Percentiles rank a stretch among this genome's conserved stretches.
Evolutionary conservation across 2,888 invertebrate species (phyloP).

Genomic region (Cryptosula pallasiana): DNA sequence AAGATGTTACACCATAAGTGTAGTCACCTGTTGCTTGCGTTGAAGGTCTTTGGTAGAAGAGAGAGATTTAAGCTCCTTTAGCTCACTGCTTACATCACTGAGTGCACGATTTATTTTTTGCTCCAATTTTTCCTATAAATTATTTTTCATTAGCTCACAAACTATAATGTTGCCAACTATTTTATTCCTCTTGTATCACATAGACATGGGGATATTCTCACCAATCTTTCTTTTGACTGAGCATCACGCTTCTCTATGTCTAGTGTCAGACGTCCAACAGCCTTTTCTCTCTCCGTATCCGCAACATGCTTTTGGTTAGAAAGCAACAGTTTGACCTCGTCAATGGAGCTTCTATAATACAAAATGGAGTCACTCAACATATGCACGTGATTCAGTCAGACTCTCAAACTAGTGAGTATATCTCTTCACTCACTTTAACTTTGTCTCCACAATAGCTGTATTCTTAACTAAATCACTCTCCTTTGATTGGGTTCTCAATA

Average conservation of each 20-base stretch:
- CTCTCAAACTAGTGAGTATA: no score
- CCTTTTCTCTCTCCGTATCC: constrained; percentile 16
- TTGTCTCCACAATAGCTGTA: not conserved
- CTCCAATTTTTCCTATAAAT: constrained; percentile 39
- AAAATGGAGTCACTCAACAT: no score
- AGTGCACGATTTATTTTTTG: constrained; percentile 37
- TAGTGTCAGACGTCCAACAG: not conserved
- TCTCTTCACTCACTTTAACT: not conserved
- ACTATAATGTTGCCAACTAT: no score
- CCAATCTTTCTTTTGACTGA: not conserved
- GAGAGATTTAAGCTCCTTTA: constrained; percentile 38
- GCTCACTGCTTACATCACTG: constrained; percentile 33
- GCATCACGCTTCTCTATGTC: not conserved
- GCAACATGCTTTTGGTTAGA: not conserved
- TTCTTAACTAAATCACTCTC: constrained; percentile 15
- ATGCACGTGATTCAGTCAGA: no score
- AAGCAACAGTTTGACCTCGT: not conserved
- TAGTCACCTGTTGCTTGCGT: constrained; percentile 24
- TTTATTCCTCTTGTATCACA: no score
- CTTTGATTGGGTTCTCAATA: constrained; percentile 2
- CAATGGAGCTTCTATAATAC: constrained; percentile 18
- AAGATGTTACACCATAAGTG: no score
- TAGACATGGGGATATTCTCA: no score
- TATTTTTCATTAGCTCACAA: no score
- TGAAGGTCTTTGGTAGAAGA: constrained; percentile 32